Evolutionary conservation across 2,113 vertebrate species (phyloP).

Genomic region (Melanostigma gelatinosum): DNA sequence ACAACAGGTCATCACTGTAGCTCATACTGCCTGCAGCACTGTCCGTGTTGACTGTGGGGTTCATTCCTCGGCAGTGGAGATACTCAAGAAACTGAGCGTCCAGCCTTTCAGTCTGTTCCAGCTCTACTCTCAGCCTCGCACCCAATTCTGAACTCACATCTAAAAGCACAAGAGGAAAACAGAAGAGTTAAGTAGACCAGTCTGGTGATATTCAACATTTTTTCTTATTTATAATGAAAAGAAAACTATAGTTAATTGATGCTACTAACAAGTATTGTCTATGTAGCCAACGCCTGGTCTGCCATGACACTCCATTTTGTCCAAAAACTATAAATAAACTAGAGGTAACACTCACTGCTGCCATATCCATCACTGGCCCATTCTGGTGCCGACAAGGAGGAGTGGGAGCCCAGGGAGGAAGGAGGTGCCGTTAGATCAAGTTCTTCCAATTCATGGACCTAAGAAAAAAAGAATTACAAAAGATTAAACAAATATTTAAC

Average conservation of each 20-base stretch:
- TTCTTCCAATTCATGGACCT: slow-evolving; percentile 85
- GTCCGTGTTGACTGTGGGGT: slow-evolving; percentile 73
- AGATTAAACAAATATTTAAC: not conserved
- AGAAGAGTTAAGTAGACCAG: not conserved
- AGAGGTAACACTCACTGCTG: slow-evolving; percentile 84
- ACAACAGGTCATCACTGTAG: slow-evolving; percentile 83
- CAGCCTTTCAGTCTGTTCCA: slow-evolving; percentile 76
- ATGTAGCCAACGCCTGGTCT: not conserved
- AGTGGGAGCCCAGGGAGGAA: slow-evolving; percentile 81
- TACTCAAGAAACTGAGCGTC: slow-evolving; percentile 80
- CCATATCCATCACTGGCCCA: slow-evolving; percentile 81
- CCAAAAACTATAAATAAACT: not conserved
- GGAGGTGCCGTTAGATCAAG: slow-evolving; percentile 81
- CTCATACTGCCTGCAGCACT: slow-evolving; percentile 80
- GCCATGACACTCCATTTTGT: not conserved
- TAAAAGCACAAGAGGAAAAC: slow-evolving; percentile 50
- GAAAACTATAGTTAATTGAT: not conserved
- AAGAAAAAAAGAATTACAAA: slow-evolving; percentile 5
- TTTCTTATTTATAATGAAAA: not conserved
- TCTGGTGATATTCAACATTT: too few species aligned
- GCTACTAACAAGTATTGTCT: not conserved
- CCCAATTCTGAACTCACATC: slow-evolving; percentile 84
- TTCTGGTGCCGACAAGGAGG: slow-evolving; percentile 78
- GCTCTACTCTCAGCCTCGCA: slow-evolving; percentile 78
- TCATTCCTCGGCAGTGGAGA: slow-evolving; percentile 78